Evolutionary conservation across 2,888 invertebrate species (phyloP), one percentile per base, ranked within the genome.

Genomic region (Spodoptera exigua): DNA sequence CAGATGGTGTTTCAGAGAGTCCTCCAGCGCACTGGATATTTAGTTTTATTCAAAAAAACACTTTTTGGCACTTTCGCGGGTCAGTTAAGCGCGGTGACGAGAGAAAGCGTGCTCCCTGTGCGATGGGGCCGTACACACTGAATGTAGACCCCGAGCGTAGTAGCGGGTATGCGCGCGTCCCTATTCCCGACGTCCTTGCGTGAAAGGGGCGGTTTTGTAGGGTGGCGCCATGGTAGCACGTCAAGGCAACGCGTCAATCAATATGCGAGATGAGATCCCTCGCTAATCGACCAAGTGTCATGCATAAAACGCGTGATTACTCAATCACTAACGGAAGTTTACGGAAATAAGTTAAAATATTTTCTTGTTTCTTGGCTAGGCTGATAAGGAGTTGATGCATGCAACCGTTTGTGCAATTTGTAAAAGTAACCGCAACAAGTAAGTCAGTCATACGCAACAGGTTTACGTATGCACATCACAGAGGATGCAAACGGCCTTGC

Each of bases 161-260:
- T 82, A 78, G 86, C 86, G 87, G 89, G 87, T 87, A 87, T 93
- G 93, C 94, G 93, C 91, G 90, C 89, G 89, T 91, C 92, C 93
- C 92, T 91, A 84, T 90, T 92, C 93, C 92, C 90, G 87, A 83
- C 88, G 91, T 90, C 90, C 93, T 92, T 91, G 91, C 85, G 86
- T 90, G 82, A 86, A 90, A 89, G 92, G 93, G 94, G 92, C 87
- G 89, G 91, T 79, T 88, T 86, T 76, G 83, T 85, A 86, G 94
- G 93, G 92, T 92, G 93, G 91, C 90, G 89, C 89, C 88, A 86
- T 89, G 80, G 90, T 83, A 87, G 85, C 86, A 83, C 87, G 86
- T 86, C 88, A 89, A 89, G 87, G 88, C 87, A 85, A 87, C 85
- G 87, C 89, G 89, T 93, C 93, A 93, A 94, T 94, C 93, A 94